phyloP scores from a whole-genome alignment of 2,888 invertebrate species.

The Trachelus iudaicus region DNA sequence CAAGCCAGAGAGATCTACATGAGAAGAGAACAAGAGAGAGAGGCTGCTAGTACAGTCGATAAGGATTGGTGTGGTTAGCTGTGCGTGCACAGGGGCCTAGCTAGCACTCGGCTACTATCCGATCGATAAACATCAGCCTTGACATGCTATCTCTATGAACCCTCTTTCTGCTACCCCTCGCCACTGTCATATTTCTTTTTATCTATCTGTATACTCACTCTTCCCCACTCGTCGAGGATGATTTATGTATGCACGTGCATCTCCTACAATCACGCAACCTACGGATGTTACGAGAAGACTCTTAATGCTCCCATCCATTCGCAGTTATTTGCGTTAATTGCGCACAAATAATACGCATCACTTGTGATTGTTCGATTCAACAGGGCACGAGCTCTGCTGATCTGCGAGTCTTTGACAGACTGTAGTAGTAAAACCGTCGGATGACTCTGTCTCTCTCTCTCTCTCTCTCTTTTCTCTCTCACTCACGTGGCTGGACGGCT shows the following conservation, averaged over 20 bases:
- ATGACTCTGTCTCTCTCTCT: neutral
- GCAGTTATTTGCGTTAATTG: neutral
- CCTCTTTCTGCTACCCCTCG: conserved; percentile 34
- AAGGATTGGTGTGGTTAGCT: conserved; percentile 5
- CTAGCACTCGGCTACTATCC: conserved; percentile 31
- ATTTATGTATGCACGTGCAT: neutral
- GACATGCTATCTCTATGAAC: conserved; percentile 48
- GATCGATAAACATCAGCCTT: conserved; percentile 60
- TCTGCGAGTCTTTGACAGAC: neutral
- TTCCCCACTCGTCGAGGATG: neutral
- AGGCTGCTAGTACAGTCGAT: conserved; percentile 9
- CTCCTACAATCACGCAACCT: neutral
- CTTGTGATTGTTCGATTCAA: neutral
- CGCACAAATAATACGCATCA: neutral
- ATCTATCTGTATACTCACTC: conserved; percentile 10
- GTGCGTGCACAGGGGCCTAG: neutral
- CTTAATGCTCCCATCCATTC: neutral
- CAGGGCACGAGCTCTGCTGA: neutral
- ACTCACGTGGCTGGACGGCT: neutral
- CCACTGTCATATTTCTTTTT: conserved; percentile 19
- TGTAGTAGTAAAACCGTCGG: neutral
- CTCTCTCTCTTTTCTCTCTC: neutral
- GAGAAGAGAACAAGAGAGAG: neutral
- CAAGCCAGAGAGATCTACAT: neutral
- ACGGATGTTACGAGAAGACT: neutral